These are phyloP conservation scores for Mercenaria mercenaria DNA, from an alignment of 1,140 invertebrate genomes.

Conservation along the genomic window DNA sequence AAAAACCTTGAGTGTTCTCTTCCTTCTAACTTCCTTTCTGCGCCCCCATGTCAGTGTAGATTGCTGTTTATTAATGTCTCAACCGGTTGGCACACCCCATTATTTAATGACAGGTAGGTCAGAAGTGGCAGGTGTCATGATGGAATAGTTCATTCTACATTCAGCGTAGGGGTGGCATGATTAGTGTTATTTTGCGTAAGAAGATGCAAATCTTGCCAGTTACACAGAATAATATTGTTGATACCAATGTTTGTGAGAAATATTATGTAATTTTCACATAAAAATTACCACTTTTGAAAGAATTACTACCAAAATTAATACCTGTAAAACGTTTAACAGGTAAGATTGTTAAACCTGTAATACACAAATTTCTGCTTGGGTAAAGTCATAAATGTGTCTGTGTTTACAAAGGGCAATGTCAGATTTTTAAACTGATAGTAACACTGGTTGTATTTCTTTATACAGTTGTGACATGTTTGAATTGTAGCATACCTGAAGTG, in stretches of 20 bases:
- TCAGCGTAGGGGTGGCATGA: not conserved
- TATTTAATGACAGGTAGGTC: conserved; percentile 52
- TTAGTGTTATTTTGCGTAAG: not conserved
- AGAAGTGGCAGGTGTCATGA: conserved; percentile 57
- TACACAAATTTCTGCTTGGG: not conserved
- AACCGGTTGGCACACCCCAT: conserved; percentile 34
- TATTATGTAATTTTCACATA: too few relatives aligned
- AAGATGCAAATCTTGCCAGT: too few relatives aligned
- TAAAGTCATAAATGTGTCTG: not conserved
- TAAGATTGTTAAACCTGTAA: not conserved
- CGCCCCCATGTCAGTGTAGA: not conserved
- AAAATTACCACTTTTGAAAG: too few relatives aligned
- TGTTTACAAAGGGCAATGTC: not conserved
- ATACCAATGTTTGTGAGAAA: too few relatives aligned
- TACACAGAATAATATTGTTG: too few relatives aligned
- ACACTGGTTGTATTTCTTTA: conserved; percentile 7
- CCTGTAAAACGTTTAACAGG: not conserved
- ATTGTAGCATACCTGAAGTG: not conserved
- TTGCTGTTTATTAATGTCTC: conserved; percentile 43
- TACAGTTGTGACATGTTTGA: conserved; percentile 7
- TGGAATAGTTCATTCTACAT: conserved; percentile 30
- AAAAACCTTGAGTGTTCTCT: too few relatives aligned
- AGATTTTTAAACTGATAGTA: not conserved
- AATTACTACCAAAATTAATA: too few relatives aligned
- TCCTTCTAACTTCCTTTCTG: not conserved